Conservation (phyloP, 2,797 vertebrate species). For the Anguilla anguilla region DNA sequence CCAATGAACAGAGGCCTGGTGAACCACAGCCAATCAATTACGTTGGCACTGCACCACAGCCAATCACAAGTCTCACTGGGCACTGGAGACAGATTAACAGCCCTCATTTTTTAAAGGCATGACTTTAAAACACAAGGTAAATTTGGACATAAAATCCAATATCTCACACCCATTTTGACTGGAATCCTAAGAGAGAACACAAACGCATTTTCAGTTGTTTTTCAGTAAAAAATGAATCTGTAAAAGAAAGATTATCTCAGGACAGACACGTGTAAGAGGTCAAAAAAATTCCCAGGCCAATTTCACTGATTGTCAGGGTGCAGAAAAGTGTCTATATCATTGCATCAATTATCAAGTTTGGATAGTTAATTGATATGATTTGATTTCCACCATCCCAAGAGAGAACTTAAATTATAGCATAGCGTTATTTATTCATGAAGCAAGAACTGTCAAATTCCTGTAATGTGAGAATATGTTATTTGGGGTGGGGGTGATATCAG, state of each 20-base stretch:
- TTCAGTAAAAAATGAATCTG: not conserved
- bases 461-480: not conserved
- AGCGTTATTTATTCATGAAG: not conserved
- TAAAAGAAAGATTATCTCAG: not conserved
- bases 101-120: not conserved
- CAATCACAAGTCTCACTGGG: slow-evolving; percentile 14
- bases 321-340: not conserved
- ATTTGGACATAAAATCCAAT: not conserved
- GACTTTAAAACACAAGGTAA: not conserved
- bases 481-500: not conserved
- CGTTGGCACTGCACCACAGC: not conserved
- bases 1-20: slow-evolving; percentile 42
- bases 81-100: slow-evolving; percentile 24
- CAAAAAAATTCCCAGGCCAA: not conserved
- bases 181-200: not conserved
- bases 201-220: not conserved
- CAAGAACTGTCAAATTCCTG: not conserved
- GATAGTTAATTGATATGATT: too few relatives aligned
- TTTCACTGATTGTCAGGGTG: not conserved
- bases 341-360: not conserved
- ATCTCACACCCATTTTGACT: not conserved
- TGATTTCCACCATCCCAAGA: not conserved
- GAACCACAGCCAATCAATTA: slow-evolving; percentile 38
- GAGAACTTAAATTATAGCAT: not conserved
- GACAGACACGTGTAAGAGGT: not conserved